phyloP scores from a whole-genome alignment of 2,888 invertebrate genomes.

The Platycheirus albimanus region DNA sequence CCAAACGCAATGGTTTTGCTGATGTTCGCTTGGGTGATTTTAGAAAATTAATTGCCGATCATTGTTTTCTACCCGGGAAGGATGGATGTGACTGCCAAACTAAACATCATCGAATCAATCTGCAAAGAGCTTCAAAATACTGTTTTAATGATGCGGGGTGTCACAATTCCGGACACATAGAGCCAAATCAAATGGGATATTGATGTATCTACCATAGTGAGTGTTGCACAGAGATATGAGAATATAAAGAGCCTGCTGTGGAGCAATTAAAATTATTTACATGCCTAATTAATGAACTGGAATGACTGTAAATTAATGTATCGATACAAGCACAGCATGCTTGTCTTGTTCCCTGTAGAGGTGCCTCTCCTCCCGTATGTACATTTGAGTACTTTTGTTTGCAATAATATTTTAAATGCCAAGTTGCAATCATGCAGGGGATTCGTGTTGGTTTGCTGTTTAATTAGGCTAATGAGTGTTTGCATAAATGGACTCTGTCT shows the following conservation, averaged over 20 bases:
- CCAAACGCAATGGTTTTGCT: constrained; percentile 13
- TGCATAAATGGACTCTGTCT: constrained; percentile 52
- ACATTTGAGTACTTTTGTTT: constrained; percentile 60
- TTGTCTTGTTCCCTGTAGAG: background rate
- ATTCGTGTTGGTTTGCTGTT: constrained; percentile 65
- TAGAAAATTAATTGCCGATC: constrained; percentile 67
- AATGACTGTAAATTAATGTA: constrained; percentile 68
- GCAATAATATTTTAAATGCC: constrained; percentile 67
- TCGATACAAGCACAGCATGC: constrained; percentile 20
- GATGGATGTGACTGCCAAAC: constrained; percentile 51
- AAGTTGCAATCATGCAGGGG: constrained; percentile 67
- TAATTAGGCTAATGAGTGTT: constrained; percentile 72
- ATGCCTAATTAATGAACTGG: constrained; percentile 69
- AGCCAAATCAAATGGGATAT: constrained; percentile 23
- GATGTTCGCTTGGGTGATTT: constrained; percentile 38
- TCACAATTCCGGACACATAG: constrained; percentile 4
- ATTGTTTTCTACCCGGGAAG: constrained; percentile 43
- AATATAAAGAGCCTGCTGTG: constrained; percentile 9
- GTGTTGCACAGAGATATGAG: constrained; percentile 44
- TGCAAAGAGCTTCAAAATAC: constrained; percentile 27
- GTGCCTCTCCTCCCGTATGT: constrained; percentile 26
- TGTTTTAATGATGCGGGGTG: constrained; percentile 55
- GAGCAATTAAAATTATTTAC: constrained; percentile 73
- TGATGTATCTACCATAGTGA: constrained; percentile 38
- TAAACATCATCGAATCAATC: constrained; percentile 58